Conservation (phyloP, 2,888 invertebrate species). For the Zelleria hepariella region DNA sequence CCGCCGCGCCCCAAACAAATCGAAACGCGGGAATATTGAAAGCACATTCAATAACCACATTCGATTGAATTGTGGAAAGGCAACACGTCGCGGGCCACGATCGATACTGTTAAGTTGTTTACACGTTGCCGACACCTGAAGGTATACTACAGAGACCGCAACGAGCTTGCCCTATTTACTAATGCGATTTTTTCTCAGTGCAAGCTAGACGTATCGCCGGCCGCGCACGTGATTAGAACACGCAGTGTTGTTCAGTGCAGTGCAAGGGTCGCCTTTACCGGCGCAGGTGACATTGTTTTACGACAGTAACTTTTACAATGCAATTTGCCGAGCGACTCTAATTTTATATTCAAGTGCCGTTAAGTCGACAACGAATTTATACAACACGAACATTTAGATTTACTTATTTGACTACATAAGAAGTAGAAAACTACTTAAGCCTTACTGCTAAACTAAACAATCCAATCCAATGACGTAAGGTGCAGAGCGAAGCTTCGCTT, state of each 20-base stretch:
- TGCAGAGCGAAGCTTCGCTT: background rate
- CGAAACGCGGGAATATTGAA: background rate
- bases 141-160: conserved; percentile 18
- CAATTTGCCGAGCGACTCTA: no score
- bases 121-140: background rate
- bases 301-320: background rate
- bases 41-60: background rate
- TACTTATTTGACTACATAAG: background rate
- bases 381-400: background rate
- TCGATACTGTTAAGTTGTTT: background rate
- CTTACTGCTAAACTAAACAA: background rate
- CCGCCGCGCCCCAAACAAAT: background rate
- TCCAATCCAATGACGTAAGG: background rate
- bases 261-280: background rate
- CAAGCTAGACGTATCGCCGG: conserved; percentile 19
- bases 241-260: background rate
- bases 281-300: background rate
- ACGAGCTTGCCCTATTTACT: conserved; percentile 43
- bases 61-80: background rate
- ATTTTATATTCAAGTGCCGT: background rate
- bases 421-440: background rate
- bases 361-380: background rate
- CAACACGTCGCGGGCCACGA: background rate
- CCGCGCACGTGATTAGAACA: background rate
- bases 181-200: conserved; percentile 41